Conservation (phyloP, 2,888 invertebrate genomes). For the Athrips mouffetella region DNA sequence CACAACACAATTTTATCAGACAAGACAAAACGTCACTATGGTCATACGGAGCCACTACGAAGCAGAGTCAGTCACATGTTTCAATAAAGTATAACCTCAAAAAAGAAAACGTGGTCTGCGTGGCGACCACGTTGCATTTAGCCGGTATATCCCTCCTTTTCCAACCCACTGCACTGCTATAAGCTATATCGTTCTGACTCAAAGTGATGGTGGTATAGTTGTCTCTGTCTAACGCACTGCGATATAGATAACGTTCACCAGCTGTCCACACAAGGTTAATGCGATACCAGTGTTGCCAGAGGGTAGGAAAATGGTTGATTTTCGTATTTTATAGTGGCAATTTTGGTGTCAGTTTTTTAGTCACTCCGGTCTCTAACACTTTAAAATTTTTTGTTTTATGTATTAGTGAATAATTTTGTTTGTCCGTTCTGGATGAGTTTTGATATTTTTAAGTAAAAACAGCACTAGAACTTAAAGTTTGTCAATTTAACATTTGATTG, state of each 20-base stretch:
- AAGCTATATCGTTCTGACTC: no score
- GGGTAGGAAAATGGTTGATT: not conserved
- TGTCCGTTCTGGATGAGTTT: no score
- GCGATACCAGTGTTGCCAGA: not conserved
- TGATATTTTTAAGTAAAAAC: no score
- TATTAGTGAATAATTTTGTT: no score
- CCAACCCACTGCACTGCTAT: no score
- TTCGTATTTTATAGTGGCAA: no score
- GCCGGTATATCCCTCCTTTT: constrained; percentile 4
- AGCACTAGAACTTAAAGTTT: no score
- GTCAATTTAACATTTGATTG: no score
- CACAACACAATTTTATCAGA: no score
- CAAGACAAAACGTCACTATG: not conserved
- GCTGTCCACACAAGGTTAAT: constrained; percentile 2
- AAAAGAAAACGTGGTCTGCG: constrained; percentile 29
- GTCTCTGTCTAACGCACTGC: not conserved
- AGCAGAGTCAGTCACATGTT: not conserved
- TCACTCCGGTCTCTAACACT: no score
- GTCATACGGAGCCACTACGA: not conserved
- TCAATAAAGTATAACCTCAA: constrained; percentile 56
- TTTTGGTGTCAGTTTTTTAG: no score
- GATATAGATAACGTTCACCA: constrained; percentile 4
- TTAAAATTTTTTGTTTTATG: no score
- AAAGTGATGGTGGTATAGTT: not conserved
- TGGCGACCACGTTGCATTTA: constrained; percentile 5